A percentile compares a stretch with the other conserved stretches of the same genome.
These are phyloP conservation scores for Platycercus adscitus DNA, from an alignment of 2,113 vertebrate genomes.

Conservation along the genomic window DNA sequence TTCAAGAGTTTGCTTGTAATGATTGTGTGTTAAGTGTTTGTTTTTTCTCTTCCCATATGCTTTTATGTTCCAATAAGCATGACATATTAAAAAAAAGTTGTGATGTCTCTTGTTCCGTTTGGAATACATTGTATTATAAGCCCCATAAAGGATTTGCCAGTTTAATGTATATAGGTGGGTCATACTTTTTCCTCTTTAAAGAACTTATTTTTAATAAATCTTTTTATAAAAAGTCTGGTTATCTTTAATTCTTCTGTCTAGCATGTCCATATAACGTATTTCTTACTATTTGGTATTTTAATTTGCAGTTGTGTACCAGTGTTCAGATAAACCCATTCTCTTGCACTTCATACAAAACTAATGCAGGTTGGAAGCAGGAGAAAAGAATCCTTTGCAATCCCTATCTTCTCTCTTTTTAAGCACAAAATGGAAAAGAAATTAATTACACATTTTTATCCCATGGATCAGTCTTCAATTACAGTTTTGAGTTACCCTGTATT, in stretches of 20 bases:
- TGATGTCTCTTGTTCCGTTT: neutral
- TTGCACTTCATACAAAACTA: neutral
- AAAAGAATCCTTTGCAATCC: neutral
- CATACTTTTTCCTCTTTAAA: slow-evolving; percentile 53
- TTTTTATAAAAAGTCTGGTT: slow-evolving; percentile 64
- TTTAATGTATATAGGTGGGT: slow-evolving; percentile 71
- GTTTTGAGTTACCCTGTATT: neutral
- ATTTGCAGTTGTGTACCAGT: neutral
- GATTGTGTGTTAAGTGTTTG: neutral
- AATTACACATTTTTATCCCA: neutral
- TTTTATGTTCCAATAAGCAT: slow-evolving; percentile 6
- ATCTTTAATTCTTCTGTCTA: neutral
- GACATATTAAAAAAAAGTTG: neutral
- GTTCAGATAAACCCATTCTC: neutral
- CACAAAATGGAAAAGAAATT: neutral
- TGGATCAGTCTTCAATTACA: neutral
- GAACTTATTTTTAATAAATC: slow-evolving; percentile 82
- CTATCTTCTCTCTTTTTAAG: neutral
- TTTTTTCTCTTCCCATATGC: neutral
- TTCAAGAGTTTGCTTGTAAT: neutral
- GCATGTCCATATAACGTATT: neutral
- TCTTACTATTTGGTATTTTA: neutral
- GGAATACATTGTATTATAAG: slow-evolving; percentile 31
- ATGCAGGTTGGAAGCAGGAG: neutral
- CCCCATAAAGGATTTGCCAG: slow-evolving; percentile 46